These are phyloP conservation scores for Dreissena rostriformis DNA, from an alignment of 1,140 invertebrate genomes.

Conservation along the genomic window DNA sequence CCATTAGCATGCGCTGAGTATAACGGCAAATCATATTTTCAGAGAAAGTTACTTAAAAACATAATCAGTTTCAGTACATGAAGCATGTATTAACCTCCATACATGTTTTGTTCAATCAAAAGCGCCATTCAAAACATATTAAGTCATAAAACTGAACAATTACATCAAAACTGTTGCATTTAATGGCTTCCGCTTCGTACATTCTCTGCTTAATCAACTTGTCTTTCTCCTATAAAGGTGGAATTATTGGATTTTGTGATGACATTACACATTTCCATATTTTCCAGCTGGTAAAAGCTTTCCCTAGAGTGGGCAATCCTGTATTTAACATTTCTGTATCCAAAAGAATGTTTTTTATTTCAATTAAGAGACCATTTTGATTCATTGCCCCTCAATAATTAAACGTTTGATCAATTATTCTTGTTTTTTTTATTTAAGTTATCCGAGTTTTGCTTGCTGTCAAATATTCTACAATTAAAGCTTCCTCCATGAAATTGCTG, in stretches of 20 bases:
- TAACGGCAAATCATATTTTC: too few relatives aligned
- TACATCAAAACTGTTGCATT: conserved; percentile 39
- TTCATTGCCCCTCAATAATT: neutral
- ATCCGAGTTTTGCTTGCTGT: too few relatives aligned
- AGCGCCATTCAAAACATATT: conserved; percentile 38
- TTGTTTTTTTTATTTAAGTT: neutral
- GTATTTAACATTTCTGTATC: too few relatives aligned
- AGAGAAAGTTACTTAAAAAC: neutral
- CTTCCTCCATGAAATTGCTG: too few relatives aligned
- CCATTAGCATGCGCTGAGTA: too few relatives aligned
- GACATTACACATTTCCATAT: conserved; percentile 24
- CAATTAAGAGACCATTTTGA: neutral
- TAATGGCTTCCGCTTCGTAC: conserved; percentile 18
- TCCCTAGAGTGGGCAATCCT: too few relatives aligned
- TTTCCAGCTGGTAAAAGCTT: neutral
- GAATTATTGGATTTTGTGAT: conserved; percentile 37
- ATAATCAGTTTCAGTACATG: too few relatives aligned
- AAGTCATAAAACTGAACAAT: conserved; percentile 47
- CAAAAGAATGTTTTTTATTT: too few relatives aligned
- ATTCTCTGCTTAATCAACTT: conserved; percentile 30
- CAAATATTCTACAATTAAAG: too few relatives aligned
- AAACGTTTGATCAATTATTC: neutral
- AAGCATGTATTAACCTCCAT: too few relatives aligned
- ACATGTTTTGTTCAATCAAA: neutral
- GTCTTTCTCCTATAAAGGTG: conserved; percentile 20